Base-by-base conservation (phyloP, 2,888 invertebrate species). In the Lasioglossum malachurum region DNA sequence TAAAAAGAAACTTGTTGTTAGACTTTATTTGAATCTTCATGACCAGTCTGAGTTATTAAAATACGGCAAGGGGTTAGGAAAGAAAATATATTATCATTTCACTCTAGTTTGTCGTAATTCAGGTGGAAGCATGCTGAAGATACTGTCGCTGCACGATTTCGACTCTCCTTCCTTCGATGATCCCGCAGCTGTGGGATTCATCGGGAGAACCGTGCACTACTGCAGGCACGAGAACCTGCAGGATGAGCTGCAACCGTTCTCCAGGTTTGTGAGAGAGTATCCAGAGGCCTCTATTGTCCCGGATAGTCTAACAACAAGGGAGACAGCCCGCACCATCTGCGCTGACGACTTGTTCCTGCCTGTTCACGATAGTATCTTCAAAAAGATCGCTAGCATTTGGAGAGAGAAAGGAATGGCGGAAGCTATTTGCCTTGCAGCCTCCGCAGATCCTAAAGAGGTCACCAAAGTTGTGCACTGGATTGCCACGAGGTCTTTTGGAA, bases 401-500 rank as follows among this genome's bases (percentile, higher is more conserved):
- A 97, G 97, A 89, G 97, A 98, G 93, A 97, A 97, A 93, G 98
- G 98, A 0, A 96, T 97, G 86, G 93, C 96, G 14, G 97, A 97
- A 91, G 97, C 97, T 2, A 94, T 98, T 27, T 96, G 96, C 86
- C 96, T 97, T 5, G 97, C 97, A 14, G 94, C 95, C 3, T 96
- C 96, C 0, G 96, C 96, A 76, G 95, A 96, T 44, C 95, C 95
- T 10, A 93, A 96, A 1, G 96, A 96, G 87, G 95, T 96, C 8
- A 96, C 97, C 2, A 96, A 95, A 87, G 96, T 96, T 0, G 79
- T 96, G 10, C 94, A 95, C 44, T 95, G 94, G 94, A 67, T 94
- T n/a, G 94, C 94, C 4, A 93, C 92, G n/a, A 94, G 92, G 95
- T 95, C 72, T 4, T 69, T 69, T 16, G 23, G 53, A 7, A 44